Conservation (phyloP, 2,797 vertebrate genomes). For the Sebastes trivittatus region DNA sequence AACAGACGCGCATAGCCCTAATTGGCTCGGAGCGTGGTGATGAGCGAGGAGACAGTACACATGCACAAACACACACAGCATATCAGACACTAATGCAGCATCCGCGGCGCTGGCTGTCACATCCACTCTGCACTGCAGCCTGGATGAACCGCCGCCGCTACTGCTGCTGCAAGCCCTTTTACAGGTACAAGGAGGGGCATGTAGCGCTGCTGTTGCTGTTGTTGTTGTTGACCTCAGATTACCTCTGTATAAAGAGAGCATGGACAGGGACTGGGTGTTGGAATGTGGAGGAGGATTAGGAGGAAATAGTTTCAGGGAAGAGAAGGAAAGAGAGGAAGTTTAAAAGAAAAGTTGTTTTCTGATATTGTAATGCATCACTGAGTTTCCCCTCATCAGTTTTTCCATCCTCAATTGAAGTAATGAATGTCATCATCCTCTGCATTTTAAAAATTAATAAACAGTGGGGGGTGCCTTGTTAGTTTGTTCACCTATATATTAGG, state of each 20-base stretch:
- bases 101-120: constrained; percentile 54
- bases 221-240: constrained; percentile 22
- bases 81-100: constrained; percentile 69
- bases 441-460: neutral
- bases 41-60: constrained; percentile 43
- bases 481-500: neutral
- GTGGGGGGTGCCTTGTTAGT: neutral
- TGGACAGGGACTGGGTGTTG: neutral
- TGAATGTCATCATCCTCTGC: neutral
- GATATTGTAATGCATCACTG: neutral
- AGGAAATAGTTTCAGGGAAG: neutral
- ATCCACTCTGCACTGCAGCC: constrained; percentile 51
- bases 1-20: constrained; percentile 3
- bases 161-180: constrained; percentile 43
- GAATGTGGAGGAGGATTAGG: neutral
- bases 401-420: neutral
- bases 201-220: constrained; percentile 3
- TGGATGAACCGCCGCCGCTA: neutral
- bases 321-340: neutral
- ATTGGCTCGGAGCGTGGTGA: constrained; percentile 31
- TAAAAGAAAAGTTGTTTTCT: neutral
- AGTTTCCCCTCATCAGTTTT: neutral
- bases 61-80: constrained; percentile 51
- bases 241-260: neutral
- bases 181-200: constrained; percentile 26